A percentile compares a stretch with the other conserved stretches of the same genome.
Evolutionary conservation across 2,113 vertebrate genomes (phyloP).

Genomic region (Stercorarius parasiticus): DNA sequence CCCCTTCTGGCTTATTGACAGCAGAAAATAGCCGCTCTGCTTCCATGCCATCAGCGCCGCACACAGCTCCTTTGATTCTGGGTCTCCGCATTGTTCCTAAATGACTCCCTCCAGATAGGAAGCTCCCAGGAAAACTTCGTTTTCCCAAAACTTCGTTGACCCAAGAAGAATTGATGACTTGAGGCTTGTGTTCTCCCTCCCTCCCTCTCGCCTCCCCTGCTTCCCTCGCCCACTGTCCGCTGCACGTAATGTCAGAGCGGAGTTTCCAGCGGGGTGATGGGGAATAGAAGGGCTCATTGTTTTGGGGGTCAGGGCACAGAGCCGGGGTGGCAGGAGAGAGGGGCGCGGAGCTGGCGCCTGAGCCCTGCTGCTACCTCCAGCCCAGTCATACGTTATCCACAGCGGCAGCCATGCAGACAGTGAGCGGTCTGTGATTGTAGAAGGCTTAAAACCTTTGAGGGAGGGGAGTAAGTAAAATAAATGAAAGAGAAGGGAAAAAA

Average conservation of each 20-base stretch:
- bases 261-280: not conserved
- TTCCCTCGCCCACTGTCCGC: not conserved
- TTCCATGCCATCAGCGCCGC: not conserved
- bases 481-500: not conserved
- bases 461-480: not conserved
- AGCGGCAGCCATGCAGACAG: not conserved
- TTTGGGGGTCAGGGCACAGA: not conserved
- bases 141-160: not conserved
- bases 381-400: not conserved
- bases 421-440: not conserved
- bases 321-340: not conserved
- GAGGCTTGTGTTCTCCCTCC: not conserved
- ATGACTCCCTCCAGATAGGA: constrained; percentile 6
- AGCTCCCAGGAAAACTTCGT: not conserved
- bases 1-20: not conserved
- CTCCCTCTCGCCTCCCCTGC: not conserved
- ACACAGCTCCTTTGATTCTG: not conserved
- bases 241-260: rapidly evolving
- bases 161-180: not conserved
- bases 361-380: not conserved
- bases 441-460: not conserved
- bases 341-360: not conserved
- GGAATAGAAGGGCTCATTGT: constrained; percentile 39
- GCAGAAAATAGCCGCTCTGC: not conserved
- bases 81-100: not conserved